Conservation (phyloP, 92 coral and sea anemone genomes). For the Phenganax subtilis region DNA sequence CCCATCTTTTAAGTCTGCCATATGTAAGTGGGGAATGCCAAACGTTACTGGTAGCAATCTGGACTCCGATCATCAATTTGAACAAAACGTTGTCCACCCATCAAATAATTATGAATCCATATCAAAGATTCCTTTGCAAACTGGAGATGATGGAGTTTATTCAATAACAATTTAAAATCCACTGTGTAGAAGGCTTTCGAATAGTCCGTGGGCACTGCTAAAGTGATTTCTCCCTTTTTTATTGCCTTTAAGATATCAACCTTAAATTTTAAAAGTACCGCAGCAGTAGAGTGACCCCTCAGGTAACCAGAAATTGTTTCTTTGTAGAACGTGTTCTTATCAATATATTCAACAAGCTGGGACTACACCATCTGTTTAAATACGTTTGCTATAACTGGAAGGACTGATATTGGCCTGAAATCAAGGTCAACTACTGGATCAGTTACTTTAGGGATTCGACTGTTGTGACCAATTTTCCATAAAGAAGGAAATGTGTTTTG, state of each 20-base stretch:
- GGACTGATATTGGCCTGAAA: background rate
- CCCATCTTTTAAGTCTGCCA: background rate
- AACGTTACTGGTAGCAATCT: conserved; percentile 6
- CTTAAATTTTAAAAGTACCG: background rate
- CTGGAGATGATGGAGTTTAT: background rate
- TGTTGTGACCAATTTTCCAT: too few relatives aligned
- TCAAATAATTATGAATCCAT: conserved; percentile 3
- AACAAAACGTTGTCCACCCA: background rate
- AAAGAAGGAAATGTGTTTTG: too few relatives aligned
- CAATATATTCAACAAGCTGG: conserved; percentile 1
- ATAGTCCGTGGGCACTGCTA: background rate
- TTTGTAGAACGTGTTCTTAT: background rate
- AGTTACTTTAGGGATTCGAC: too few relatives aligned
- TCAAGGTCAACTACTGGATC: background rate
- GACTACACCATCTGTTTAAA: background rate
- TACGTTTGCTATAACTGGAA: background rate
- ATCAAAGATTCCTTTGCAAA: background rate
- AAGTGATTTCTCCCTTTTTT: background rate
- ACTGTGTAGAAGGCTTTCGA: too few relatives aligned
- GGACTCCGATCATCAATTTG: background rate
- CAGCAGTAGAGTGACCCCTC: background rate
- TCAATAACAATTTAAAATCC: background rate
- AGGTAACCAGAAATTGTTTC: conserved; percentile 4
- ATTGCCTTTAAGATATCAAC: background rate
- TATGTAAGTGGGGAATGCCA: background rate